Conservation (phyloP, 2,797 vertebrate genomes). For the Betta splendens region DNA sequence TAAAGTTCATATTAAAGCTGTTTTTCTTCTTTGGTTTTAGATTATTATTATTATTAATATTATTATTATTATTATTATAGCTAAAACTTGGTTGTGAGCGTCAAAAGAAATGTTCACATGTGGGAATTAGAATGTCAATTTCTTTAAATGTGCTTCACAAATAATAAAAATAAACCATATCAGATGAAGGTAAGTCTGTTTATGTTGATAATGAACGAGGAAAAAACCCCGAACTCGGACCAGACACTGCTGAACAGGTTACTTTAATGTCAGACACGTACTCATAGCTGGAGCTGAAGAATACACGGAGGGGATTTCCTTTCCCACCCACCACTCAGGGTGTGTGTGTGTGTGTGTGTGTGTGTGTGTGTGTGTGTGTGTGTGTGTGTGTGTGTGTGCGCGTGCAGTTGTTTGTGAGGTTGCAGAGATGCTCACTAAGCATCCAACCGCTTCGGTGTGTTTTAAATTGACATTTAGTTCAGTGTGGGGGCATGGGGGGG, state of each 20-base stretch:
- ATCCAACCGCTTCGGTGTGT: constrained; percentile 22
- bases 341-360: constrained; percentile 10
- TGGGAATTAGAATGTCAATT: too few species aligned
- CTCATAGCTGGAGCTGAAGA: constrained; percentile 43
- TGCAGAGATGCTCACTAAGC: constrained; percentile 24
- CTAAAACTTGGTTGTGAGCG: not conserved
- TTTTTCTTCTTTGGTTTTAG: too few species aligned
- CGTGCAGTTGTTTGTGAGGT: constrained; percentile 40
- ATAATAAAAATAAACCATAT: constrained; percentile 2
- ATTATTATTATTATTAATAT: too few species aligned
- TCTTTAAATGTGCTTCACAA: not conserved
- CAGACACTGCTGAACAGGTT: constrained; percentile 29
- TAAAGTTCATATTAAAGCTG: too few species aligned
- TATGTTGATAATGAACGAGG: constrained; percentile 15
- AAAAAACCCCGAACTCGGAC: constrained; percentile 56
- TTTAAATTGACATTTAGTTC: constrained; percentile 53
- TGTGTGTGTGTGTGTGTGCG: constrained; percentile 5
- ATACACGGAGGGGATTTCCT: constrained; percentile 71
- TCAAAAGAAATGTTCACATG: not conserved
- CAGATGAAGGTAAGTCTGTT: not conserved
- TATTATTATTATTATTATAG: too few species aligned
- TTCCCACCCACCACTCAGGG: constrained; percentile 41
- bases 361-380: constrained; percentile 16
- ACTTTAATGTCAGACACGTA: constrained; percentile 58
- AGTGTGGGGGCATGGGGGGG: constrained; percentile 6